Percentiles rank a stretch among this genome's conserved stretches.
These are phyloP conservation scores for Agrotis puta DNA, from an alignment of 2,888 invertebrate species.

Conservation along the genomic window DNA sequence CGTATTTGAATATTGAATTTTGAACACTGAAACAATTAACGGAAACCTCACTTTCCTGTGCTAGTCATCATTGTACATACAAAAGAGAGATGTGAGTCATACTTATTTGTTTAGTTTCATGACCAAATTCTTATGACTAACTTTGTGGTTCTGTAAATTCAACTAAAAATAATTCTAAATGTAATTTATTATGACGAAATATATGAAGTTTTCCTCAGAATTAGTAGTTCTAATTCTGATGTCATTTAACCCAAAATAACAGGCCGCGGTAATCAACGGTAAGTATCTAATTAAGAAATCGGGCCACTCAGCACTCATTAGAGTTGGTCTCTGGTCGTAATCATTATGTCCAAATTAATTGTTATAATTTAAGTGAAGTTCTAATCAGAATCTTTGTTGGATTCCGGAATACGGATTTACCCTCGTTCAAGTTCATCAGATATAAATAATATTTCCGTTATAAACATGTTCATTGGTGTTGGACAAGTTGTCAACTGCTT, in stretches of 20 bases:
- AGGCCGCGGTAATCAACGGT: conserved; percentile 25
- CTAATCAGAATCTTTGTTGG: conserved; percentile 20
- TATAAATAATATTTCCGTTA: conserved; percentile 31
- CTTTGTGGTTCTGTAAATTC: neutral
- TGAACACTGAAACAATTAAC: conserved; percentile 58
- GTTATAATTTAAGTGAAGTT: conserved; percentile 32
- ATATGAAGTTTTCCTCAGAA: conserved; percentile 12
- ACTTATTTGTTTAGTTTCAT: conserved; percentile 9
- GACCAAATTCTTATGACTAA: conserved; percentile 26
- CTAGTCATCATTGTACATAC: conserved; percentile 38
- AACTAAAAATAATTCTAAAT: conserved; percentile 1
- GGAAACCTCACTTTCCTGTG: conserved; percentile 59
- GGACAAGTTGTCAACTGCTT: conserved; percentile 36
- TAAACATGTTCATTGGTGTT: conserved; percentile 14
- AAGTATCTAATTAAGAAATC: conserved; percentile 51
- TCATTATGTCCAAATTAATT: conserved; percentile 41
- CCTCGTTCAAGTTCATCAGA: conserved; percentile 21
- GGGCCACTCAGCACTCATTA: conserved; percentile 40
- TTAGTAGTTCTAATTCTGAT: conserved; percentile 21
- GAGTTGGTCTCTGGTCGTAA: conserved; percentile 34
- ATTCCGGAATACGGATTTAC: conserved; percentile 3
- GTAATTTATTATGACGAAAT: conserved; percentile 4
- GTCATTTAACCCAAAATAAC: conserved; percentile 39
- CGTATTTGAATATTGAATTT: conserved; percentile 64
- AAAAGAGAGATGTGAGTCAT: conserved; percentile 43